A percentile compares a stretch with the other conserved stretches of the same genome.
Evolutionary conservation across 2,797 vertebrate genomes (phyloP).

Genomic region (Pangasius macronema): DNA sequence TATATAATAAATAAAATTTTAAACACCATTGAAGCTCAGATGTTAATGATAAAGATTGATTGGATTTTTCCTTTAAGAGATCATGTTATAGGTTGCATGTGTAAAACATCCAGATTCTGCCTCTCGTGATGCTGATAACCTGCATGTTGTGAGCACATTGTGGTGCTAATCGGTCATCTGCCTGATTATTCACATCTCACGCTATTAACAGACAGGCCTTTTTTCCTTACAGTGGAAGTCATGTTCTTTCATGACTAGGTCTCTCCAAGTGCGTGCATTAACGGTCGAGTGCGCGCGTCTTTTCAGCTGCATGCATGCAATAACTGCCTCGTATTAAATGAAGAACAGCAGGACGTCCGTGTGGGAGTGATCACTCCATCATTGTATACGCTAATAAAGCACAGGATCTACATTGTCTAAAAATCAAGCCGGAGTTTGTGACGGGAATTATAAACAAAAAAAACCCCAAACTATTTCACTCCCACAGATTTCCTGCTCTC

Average conservation of each 20-base stretch:
- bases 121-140: background rate
- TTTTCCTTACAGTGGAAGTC: background rate
- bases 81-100: background rate
- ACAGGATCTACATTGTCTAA: slow-evolving; percentile 63
- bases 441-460: slow-evolving; percentile 59
- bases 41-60: background rate
- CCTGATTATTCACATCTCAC: slow-evolving; percentile 11
- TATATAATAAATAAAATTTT: background rate
- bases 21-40: background rate
- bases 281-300: slow-evolving; percentile 15
- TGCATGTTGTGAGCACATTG: background rate
- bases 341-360: slow-evolving; percentile 26
- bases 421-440: slow-evolving; percentile 55
- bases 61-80: background rate
- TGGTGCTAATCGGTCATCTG: slow-evolving; percentile 5
- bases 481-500: slow-evolving; percentile 75
- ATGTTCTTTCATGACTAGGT: slow-evolving; percentile 11
- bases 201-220: slow-evolving; percentile 1
- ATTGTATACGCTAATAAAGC: slow-evolving; percentile 29
- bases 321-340: slow-evolving; percentile 19
- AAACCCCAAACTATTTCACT: slow-evolving; percentile 72
- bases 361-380: slow-evolving; percentile 33
- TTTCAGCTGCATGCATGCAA: slow-evolving; percentile 16
- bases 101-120: background rate
- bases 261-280: slow-evolving; percentile 25